Conservation (phyloP, 1,140 invertebrate genomes). For the Apis dorsata region DNA sequence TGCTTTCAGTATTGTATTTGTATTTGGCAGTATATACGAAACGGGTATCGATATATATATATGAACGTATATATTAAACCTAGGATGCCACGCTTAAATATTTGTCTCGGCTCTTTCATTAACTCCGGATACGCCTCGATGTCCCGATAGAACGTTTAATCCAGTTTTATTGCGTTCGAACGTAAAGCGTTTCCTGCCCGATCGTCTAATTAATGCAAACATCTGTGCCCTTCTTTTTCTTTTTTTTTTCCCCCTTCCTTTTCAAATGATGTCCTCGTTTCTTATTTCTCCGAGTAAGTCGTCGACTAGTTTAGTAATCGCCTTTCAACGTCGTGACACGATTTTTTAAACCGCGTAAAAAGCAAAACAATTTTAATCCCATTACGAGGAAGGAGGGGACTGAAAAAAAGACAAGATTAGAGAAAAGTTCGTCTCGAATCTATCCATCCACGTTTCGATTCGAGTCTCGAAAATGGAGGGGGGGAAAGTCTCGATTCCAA, state of each 20-base stretch:
- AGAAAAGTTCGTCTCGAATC: neutral
- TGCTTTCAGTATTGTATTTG: neutral
- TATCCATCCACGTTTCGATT: neutral
- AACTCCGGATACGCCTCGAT: constrained; percentile 31
- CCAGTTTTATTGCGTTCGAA: constrained; percentile 57
- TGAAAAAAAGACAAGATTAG: neutral
- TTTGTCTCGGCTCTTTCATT: constrained; percentile 58
- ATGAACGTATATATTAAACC: constrained; percentile 31
- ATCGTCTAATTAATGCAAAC: constrained; percentile 41
- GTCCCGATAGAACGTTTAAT: constrained; percentile 43
- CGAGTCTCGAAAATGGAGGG: neutral
- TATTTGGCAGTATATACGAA: neutral
- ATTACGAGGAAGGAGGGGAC: neutral
- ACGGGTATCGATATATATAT: neutral
- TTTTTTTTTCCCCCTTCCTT: neutral
- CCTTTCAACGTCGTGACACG: neutral
- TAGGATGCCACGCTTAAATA: constrained; percentile 56
- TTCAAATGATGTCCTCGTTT: neutral
- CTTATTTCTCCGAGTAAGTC: neutral
- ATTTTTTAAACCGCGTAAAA: neutral
- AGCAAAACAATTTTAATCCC: neutral
- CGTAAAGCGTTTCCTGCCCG: constrained; percentile 1
- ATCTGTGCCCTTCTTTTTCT: neutral
- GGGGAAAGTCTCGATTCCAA: constrained; percentile 11
- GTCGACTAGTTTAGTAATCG: neutral